Base-by-base conservation (phyloP, 1,140 invertebrate species). In the Drosophila hydei region DNA sequence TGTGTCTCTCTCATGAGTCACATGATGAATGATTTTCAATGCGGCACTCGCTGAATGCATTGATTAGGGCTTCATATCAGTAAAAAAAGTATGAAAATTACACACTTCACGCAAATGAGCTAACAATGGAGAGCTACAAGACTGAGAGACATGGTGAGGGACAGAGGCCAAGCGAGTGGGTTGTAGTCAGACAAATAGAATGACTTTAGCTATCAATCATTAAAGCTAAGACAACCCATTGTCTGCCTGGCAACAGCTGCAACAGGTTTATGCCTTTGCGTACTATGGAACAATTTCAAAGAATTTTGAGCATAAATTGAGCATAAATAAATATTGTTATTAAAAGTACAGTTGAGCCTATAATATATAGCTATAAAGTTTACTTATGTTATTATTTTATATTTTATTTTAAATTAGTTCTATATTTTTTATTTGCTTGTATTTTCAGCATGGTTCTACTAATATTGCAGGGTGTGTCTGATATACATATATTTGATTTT, bases 191-290 rank as follows among this genome's bases (percentile, higher is more conserved):
- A 14, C 38, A 16, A 27, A 11, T 27, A 4, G 9, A 23, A 27
- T 12, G n/a, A 55, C 51, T 68, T 59, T 25, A 25, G 69, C 67
- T 50, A 83, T 83, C 77, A 75, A 83, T 83, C 71, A 77, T 72
- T 12, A 63, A 21, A 59, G 33, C 45, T 54, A 30, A 51, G 12
- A 45, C 54, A 27, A 36, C 30, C 47, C 19, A 52, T 69, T 69
- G 59, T 62, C 14, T 62, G 33, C 19, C 12, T 23, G 42, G 43
- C 11, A 9, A 7, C 33, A 60, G 47, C 65, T 60, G 79, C 79
- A 83, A 83, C 79, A 83, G 79, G 79, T 83, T 77, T 33, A 33
- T 18, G 16, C 16, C 19, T 54, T 21, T 4, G 6, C 3, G 16
- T 21, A 54, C 51, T 21, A 21, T 54, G 51, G 27, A 12, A 12